phyloP scores from a whole-genome alignment of 1,140 invertebrate species.

The Aphelinus atriplicis region DNA sequence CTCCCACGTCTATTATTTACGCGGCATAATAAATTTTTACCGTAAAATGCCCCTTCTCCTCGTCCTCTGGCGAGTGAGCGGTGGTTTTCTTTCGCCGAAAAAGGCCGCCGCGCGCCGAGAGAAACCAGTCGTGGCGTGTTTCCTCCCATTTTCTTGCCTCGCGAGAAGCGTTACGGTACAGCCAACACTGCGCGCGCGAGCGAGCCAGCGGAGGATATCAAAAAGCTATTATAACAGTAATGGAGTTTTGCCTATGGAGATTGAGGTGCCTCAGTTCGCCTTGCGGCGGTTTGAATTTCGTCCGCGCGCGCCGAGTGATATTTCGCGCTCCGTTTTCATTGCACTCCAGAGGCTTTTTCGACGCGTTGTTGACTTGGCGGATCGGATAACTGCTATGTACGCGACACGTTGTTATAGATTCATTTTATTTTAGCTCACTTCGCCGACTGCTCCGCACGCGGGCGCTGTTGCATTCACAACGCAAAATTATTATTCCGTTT shows the following conservation, averaged over 20 bases:
- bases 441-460: too few species aligned
- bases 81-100: constrained; percentile 12
- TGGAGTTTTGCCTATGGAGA: constrained; percentile 9
- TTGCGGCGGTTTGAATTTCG: too few species aligned
- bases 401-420: too few species aligned
- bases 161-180: constrained; percentile 10
- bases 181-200: neutral
- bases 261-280: neutral
- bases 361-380: too few species aligned
- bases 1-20: too few species aligned
- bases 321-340: too few species aligned
- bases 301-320: too few species aligned
- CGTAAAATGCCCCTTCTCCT: neutral
- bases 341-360: too few species aligned
- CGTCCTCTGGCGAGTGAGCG: neutral
- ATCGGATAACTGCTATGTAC: too few species aligned
- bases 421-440: too few species aligned
- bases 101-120: neutral
- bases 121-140: constrained; percentile 8
- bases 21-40: neutral
- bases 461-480: too few species aligned
- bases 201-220: neutral
- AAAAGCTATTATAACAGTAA: constrained; percentile 27
- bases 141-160: neutral
- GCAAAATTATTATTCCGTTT: too few species aligned